Evolutionary conservation across 2,113 vertebrate genomes (phyloP).

Genomic region (Cynopterus brachyotis): DNA sequence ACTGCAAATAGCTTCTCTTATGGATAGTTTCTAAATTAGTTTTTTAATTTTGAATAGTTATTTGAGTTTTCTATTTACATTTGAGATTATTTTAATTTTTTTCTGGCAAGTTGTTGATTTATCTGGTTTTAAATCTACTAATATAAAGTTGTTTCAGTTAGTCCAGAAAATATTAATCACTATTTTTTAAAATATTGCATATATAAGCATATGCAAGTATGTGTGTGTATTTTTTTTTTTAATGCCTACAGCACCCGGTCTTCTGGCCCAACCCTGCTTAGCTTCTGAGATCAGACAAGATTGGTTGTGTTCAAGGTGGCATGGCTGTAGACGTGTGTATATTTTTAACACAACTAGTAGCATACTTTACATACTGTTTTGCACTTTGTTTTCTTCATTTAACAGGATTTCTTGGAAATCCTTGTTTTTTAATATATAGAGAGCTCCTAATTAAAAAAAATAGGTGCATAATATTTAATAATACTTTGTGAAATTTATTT

Average conservation of each 20-base stretch:
- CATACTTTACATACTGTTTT: background rate
- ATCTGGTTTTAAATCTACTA: background rate
- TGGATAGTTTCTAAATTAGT: background rate
- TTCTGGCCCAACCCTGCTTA: too few relatives aligned
- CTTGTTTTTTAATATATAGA: background rate
- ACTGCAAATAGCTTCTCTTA: background rate
- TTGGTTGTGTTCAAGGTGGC: too few relatives aligned
- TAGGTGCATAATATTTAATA: background rate
- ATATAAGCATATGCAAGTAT: background rate
- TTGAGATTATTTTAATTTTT: background rate
- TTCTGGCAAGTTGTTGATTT: background rate
- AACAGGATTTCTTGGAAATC: background rate
- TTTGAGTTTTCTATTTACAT: constrained; percentile 7
- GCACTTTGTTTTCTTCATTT: background rate
- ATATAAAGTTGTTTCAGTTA: background rate
- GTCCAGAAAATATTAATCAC: background rate
- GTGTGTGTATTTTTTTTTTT: background rate
- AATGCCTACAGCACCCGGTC: too few relatives aligned
- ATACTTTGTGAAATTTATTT: background rate
- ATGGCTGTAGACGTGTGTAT: background rate
- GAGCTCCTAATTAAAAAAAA: background rate
- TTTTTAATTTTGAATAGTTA: background rate
- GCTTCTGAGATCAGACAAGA: too few relatives aligned
- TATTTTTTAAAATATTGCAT: background rate
- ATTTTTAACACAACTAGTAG: background rate